Percentiles rank a stretch among this genome's conserved stretches.
These are phyloP conservation scores for Montipora foliosa DNA, from an alignment of 64 coral and sea anemone species.

Conservation along the genomic window DNA sequence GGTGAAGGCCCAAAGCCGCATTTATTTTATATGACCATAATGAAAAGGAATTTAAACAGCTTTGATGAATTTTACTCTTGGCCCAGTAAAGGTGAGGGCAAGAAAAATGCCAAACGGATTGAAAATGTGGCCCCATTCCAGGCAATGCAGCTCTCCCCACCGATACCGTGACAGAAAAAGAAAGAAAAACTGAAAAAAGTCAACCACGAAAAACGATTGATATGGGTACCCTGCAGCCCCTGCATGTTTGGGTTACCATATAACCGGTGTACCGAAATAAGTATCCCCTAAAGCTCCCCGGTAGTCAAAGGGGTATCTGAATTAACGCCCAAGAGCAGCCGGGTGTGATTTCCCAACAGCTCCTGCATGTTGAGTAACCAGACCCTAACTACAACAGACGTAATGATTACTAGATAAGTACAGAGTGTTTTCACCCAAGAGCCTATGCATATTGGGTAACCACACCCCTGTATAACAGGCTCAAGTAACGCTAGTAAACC, in stretches of 20 bases:
- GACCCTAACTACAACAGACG: background rate
- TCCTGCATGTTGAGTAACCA: background rate
- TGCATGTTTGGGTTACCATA: background rate
- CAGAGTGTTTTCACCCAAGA: background rate
- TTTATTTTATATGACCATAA: background rate
- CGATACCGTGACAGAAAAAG: background rate
- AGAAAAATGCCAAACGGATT: background rate
- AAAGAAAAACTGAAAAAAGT: background rate
- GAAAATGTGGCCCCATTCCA: background rate
- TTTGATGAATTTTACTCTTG: slow-evolving; percentile 4
- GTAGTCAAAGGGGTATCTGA: background rate
- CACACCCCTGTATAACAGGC: background rate
- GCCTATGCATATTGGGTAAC: background rate
- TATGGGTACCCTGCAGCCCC: background rate
- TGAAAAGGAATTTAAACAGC: background rate
- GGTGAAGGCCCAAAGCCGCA: background rate
- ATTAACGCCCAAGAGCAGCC: background rate
- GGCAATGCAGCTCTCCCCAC: slow-evolving; percentile 1
- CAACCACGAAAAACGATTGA: background rate
- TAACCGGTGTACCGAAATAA: background rate
- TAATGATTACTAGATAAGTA: background rate
- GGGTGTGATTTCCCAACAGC: background rate
- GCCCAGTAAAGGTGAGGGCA: slow-evolving; percentile 4
- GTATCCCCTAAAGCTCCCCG: background rate
- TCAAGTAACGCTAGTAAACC: background rate